Evolutionary conservation across 2,888 invertebrate species (phyloP).

Genomic region (Spialia ferax): DNA sequence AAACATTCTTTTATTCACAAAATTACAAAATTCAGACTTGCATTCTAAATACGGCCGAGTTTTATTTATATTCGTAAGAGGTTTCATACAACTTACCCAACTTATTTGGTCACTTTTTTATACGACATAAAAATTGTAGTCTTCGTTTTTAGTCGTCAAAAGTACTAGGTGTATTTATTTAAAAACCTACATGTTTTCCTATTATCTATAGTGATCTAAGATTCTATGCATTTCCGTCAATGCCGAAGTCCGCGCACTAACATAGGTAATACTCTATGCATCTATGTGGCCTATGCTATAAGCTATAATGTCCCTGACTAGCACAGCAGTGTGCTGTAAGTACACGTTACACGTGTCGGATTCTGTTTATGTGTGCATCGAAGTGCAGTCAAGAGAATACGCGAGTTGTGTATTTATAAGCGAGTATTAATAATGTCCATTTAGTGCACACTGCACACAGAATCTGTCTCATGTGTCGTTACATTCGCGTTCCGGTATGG

Average conservation of each 20-base stretch:
- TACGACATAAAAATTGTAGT: too few species aligned
- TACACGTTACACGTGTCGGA: conserved; percentile 61
- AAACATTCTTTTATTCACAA: conserved; percentile 21
- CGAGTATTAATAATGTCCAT: conserved; percentile 50
- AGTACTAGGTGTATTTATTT: too few species aligned
- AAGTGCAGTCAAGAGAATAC: conserved; percentile 49
- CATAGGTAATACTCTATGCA: too few species aligned
- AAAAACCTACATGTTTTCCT: too few species aligned
- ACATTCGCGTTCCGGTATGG: neutral
- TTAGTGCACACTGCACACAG: conserved; percentile 45
- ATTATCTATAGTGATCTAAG: too few species aligned
- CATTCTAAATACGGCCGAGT: neutral
- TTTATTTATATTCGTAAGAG: neutral
- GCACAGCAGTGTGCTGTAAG: conserved; percentile 50
- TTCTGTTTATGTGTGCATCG: conserved; percentile 53
- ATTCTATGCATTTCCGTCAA: conserved; percentile 21
- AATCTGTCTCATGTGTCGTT: neutral
- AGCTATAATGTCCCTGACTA: conserved; percentile 46
- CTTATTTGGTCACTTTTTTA: neutral
- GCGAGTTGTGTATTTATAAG: conserved; percentile 44
- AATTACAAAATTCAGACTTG: conserved; percentile 15
- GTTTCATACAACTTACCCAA: neutral
- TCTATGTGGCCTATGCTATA: too few species aligned
- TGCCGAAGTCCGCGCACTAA: conserved; percentile 15
- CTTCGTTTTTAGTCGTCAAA: too few species aligned